phyloP scores from a whole-genome alignment of 2,797 vertebrate species.

The Pantherophis alleghaniensis region DNA sequence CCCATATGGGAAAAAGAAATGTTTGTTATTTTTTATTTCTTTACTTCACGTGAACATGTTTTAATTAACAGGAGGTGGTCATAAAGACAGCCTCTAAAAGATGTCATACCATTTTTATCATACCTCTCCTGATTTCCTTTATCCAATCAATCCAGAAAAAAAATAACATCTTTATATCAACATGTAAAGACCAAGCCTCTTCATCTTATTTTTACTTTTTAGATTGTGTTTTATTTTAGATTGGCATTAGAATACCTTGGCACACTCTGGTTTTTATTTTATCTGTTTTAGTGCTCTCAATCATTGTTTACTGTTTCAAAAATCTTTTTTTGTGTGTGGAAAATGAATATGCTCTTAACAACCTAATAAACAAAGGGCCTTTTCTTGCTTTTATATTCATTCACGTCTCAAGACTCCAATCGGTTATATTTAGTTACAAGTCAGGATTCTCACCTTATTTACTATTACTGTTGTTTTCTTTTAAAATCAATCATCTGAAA shows the following conservation, averaged over 20 bases:
- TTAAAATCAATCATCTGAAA: neutral
- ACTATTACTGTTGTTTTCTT: constrained; percentile 15
- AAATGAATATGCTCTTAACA: neutral
- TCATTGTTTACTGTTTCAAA: neutral
- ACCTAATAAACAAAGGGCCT: neutral
- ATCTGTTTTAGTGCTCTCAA: neutral
- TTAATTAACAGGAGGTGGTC: neutral
- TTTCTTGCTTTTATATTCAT: neutral
- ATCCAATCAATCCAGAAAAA: constrained; percentile 4
- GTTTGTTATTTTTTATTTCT: neutral
- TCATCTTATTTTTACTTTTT: neutral
- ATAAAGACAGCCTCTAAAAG: neutral
- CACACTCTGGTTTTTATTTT: neutral
- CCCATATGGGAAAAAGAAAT: neutral
- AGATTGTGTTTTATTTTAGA: neutral
- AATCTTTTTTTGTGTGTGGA: neutral
- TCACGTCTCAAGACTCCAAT: neutral
- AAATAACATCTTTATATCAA: neutral
- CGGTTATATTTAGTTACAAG: neutral
- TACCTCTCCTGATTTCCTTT: neutral
- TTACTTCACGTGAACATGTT: neutral
- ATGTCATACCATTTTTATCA: neutral
- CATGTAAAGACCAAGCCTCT: neutral
- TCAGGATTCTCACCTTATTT: neutral
- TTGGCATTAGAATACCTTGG: neutral